Conservation (phyloP, 2,113 vertebrate species). For the Cranoglanis bouderius region DNA sequence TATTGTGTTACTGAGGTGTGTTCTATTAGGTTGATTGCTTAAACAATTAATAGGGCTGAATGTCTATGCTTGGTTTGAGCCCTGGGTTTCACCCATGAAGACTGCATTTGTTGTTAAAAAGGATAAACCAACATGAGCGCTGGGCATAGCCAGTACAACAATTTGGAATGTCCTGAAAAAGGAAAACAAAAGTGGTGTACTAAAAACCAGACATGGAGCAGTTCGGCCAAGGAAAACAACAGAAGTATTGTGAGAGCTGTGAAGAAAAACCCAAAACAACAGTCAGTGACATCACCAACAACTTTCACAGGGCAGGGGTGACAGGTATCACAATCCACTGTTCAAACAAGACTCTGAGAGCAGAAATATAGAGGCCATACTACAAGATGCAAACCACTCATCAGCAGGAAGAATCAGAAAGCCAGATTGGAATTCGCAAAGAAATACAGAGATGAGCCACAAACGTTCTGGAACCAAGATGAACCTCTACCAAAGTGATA, state of each 20-base stretch:
- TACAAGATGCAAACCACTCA: background rate
- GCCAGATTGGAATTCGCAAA: background rate
- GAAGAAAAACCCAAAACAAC: background rate
- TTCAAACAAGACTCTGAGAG: background rate
- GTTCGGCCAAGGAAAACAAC: background rate
- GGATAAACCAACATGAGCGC: background rate
- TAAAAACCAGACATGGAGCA: background rate
- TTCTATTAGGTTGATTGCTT: background rate
- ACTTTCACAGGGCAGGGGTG: background rate
- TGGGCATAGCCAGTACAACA: background rate
- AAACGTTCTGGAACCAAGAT: background rate
- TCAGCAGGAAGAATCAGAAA: background rate
- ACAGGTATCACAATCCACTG: background rate
- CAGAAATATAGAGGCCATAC: background rate
- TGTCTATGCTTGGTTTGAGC: background rate
- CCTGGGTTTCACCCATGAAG: background rate
- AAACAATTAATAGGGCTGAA: background rate
- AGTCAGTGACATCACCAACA: background rate
- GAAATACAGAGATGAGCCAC: background rate
- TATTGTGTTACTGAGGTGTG: no score
- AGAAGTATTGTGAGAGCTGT: background rate
- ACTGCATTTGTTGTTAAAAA: no score
- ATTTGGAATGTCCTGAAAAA: background rate
- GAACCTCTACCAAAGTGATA: background rate
- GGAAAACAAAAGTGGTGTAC: background rate